Base-by-base conservation (phyloP, 2,113 vertebrate genomes). In the Phrynocephalus versicolor region DNA sequence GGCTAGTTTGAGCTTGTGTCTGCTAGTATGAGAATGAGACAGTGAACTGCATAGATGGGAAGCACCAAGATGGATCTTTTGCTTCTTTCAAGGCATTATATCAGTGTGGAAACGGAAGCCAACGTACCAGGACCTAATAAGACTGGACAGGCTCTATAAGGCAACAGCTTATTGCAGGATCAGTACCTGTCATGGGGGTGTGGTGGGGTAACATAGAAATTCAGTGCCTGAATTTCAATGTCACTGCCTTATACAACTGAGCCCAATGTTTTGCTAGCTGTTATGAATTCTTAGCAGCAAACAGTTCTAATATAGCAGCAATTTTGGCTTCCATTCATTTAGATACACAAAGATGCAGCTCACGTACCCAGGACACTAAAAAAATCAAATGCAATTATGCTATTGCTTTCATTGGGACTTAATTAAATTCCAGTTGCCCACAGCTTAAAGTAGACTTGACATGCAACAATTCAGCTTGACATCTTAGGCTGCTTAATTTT, bases 341-440 rank as follows among this genome's bases (percentile, higher is more conserved):
- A 81, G 25, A 39, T 18, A 70, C 41, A 65, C 27, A 80, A 81
- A 73, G 69, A 81, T 86, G 58, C 78, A 65, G 84, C 57, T 81
- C 84, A 74, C 41, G 70, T 81, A 64, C 41, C 60, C 18, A 74
- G 78, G 55, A 81, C 57, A 86, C 45, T 72, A 60, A 81, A 86
- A 81, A 78, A 81, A 55, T 81, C n/a, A n/a, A 69, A 81, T 81
- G 41, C 78, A 81, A 81, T 86, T 86, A 86, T 86, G 80, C 71
- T 75, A 73, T 73, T 81, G 70, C 39, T 86, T 86, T 86, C 84
- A 80, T 74, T 74, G 58, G 23, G 70, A 79, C 10, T 64, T 81
- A 86, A 86, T 86, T 86, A 86, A 80, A 74, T 86, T 81, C 78
- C 70, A 81, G 69, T 86, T 86, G 73, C 69, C 33, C 55, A 23